Evolutionary conservation across 2,888 invertebrate genomes (phyloP).

Genomic region (Plebejus argus): DNA sequence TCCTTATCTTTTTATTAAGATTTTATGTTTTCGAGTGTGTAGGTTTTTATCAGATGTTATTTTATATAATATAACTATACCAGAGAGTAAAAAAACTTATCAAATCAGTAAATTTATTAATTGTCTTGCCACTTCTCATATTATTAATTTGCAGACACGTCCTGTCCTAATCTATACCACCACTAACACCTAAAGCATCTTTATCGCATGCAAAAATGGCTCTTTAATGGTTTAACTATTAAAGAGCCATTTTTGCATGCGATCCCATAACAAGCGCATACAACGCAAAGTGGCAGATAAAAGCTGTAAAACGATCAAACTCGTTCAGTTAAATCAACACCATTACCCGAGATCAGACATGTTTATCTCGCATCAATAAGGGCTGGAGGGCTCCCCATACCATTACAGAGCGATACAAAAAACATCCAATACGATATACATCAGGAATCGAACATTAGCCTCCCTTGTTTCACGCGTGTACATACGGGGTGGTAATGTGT

Average conservation of each 20-base stretch:
- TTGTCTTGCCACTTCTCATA: not conserved
- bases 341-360: constrained; percentile 58
- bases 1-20: too few species aligned
- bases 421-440: constrained; percentile 72
- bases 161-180: too few species aligned
- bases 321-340: constrained; percentile 55
- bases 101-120: too few species aligned
- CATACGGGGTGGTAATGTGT: constrained; percentile 45
- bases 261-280: not conserved
- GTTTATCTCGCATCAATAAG: constrained; percentile 78
- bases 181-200: too few species aligned
- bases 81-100: too few species aligned
- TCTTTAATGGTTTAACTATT: not conserved
- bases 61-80: too few species aligned
- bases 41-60: too few species aligned
- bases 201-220: not conserved
- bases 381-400: constrained; percentile 46
- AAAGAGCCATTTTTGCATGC: not conserved
- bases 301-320: constrained; percentile 29
- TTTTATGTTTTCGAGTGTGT: too few species aligned
- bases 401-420: constrained; percentile 55
- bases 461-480: constrained; percentile 47
- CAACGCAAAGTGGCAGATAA: constrained; percentile 20
- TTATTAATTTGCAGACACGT: not conserved
- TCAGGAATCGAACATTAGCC: constrained; percentile 75